Evolutionary conservation across 2,113 vertebrate species (phyloP).

Genomic region (Eptatretus burgeri): DNA sequence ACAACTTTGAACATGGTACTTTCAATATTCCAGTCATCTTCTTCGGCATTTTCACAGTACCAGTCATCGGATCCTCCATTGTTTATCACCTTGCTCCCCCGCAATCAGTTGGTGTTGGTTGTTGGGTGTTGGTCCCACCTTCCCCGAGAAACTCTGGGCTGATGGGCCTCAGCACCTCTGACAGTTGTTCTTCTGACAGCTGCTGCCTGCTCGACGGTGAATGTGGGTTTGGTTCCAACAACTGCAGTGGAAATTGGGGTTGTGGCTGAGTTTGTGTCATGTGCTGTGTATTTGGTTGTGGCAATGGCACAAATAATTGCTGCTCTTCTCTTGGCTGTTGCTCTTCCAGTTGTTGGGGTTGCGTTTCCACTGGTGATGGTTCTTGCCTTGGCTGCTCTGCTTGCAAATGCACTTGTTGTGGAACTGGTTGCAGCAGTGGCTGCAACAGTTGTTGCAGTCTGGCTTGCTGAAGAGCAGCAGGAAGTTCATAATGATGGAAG

Average conservation of each 20-base stretch:
- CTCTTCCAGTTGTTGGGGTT: not conserved
- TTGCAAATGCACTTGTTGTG: constrained; percentile 69
- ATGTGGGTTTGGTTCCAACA: not conserved
- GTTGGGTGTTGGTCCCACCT: too few species aligned
- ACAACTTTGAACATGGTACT: too few species aligned
- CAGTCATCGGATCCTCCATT: too few species aligned
- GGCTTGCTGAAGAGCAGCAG: constrained; percentile 81
- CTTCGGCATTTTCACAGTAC: too few species aligned
- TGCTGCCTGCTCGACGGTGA: not conserved
- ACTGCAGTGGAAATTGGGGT: not conserved
- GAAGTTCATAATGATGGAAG: constrained; percentile 91
- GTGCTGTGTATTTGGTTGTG: not conserved
- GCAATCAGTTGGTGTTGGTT: too few species aligned
- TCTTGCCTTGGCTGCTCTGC: constrained; percentile 28
- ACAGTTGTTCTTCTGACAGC: too few species aligned
- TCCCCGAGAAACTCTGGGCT: too few species aligned
- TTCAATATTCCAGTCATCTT: too few species aligned
- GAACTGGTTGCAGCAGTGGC: constrained; percentile 55
- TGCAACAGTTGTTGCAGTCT: constrained; percentile 81
- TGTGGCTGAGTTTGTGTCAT: not conserved
- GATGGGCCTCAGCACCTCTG: too few species aligned
- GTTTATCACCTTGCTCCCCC: too few species aligned
- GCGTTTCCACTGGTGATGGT: accelerated
- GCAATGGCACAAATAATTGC: not conserved
- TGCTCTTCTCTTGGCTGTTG: not conserved